A percentile compares a stretch with the other conserved stretches of the same genome.
Evolutionary conservation across 2,113 vertebrate genomes (phyloP).

Genomic region (Cavia aperea): DNA sequence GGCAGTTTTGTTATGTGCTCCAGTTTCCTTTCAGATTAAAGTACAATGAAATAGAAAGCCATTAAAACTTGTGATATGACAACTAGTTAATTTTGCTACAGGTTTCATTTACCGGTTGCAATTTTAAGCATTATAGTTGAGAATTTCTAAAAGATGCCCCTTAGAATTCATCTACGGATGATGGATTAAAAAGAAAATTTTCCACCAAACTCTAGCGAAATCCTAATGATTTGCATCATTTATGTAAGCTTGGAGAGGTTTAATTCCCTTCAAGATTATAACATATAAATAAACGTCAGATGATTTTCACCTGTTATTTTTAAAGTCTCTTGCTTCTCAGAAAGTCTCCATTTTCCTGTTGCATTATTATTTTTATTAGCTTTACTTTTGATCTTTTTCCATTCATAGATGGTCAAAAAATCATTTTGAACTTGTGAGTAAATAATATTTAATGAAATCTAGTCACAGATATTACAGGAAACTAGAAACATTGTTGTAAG

Average conservation of each 20-base stretch:
- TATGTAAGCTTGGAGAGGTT: not conserved
- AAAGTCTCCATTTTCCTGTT: not conserved
- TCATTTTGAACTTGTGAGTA: not conserved
- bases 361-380: not conserved
- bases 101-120: not conserved
- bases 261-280: not conserved
- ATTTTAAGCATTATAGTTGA: not conserved
- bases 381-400: not conserved
- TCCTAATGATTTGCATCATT: not conserved
- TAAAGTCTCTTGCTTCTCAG: conserved; percentile 10
- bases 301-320: not conserved
- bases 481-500: not conserved
- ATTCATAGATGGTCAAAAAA: not conserved
- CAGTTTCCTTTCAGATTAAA: not conserved
- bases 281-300: not conserved
- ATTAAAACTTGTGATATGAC: not conserved
- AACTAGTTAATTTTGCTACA: not conserved
- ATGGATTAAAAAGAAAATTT: not conserved
- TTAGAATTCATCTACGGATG: conserved; percentile 12
- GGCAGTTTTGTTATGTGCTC: not conserved
- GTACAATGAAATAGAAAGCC: not conserved
- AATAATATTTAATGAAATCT: not conserved
- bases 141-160: not conserved
- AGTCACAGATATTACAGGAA: not conserved
- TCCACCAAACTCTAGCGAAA: not conserved